Evolutionary conservation across 1,140 invertebrate species (phyloP).

Genomic region (Lordiphosa mommai): DNA sequence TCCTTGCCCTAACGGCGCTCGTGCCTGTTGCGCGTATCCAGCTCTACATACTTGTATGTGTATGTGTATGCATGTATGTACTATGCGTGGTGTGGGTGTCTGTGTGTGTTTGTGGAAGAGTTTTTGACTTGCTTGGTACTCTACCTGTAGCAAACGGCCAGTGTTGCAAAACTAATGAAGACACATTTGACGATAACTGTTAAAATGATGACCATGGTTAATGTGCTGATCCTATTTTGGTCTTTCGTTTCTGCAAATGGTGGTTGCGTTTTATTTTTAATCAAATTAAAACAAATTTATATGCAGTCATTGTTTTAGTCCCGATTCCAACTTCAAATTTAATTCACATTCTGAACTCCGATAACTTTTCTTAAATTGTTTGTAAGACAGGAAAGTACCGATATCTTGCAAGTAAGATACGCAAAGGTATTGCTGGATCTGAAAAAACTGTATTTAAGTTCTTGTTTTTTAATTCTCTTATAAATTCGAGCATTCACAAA

Average conservation of each 20-base stretch:
- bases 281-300: slow-evolving; percentile 36
- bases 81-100: slow-evolving; percentile 12
- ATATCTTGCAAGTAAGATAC: too few species aligned
- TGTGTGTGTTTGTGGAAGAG: slow-evolving; percentile 13
- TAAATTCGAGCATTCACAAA: too few species aligned
- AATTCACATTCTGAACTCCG: background rate
- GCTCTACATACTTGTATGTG: slow-evolving; percentile 4
- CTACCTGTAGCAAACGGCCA: slow-evolving; percentile 98
- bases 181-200: slow-evolving; percentile 94
- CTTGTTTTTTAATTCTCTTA: too few species aligned
- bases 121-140: slow-evolving; percentile 80
- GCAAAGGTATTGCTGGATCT: too few species aligned
- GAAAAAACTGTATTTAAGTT: too few species aligned
- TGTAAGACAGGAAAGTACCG: too few species aligned
- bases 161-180: slow-evolving; percentile 96
- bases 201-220: slow-evolving; percentile 94
- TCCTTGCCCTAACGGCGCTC: too few species aligned
- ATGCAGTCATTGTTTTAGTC: slow-evolving; percentile 16
- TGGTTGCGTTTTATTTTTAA: slow-evolving; percentile 59
- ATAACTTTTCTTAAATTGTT: too few species aligned
- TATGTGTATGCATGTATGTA: slow-evolving; percentile 15
- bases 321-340: slow-evolving; percentile 2
- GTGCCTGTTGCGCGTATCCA: too few species aligned
- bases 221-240: slow-evolving; percentile 91
- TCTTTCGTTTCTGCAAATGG: slow-evolving; percentile 85